phyloP scores from a whole-genome alignment of 2,797 vertebrate genomes.

The Argyrosomus regius region DNA sequence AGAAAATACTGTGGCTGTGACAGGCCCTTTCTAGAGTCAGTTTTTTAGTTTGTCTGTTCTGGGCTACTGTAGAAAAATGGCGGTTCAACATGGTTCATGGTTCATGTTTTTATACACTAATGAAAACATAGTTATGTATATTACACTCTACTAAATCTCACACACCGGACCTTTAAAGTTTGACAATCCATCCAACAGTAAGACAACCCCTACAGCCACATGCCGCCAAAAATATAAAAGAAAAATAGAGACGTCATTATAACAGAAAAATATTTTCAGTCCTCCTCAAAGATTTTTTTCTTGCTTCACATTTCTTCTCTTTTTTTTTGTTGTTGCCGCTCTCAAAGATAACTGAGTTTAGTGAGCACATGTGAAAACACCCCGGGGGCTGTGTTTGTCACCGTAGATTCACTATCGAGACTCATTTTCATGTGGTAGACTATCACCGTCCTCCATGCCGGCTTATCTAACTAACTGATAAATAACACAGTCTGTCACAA shows the following conservation, averaged over 20 bases:
- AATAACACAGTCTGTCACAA: conserved; percentile 76
- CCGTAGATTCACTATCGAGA: conserved; percentile 42
- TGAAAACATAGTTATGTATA: no score
- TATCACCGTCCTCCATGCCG: conserved; percentile 65
- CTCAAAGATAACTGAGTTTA: conserved; percentile 48
- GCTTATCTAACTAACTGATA: conserved; percentile 79
- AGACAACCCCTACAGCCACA: background rate
- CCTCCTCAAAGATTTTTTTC: conserved; percentile 25
- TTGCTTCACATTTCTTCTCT: conserved; percentile 3
- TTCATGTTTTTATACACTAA: no score
- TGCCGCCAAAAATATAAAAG: background rate
- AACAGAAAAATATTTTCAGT: background rate
- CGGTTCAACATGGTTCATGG: no score
- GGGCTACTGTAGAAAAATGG: no score
- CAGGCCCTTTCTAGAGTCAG: no score
- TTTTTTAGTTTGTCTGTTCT: no score
- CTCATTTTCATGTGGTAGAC: conserved; percentile 64
- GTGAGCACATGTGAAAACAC: conserved; percentile 53
- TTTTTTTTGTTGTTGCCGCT: conserved; percentile 18
- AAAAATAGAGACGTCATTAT: conserved; percentile 13
- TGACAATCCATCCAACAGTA: background rate
- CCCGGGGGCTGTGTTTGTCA: conserved; percentile 54
- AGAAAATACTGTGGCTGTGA: no score
- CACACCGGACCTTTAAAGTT: no score
- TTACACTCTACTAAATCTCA: no score